These are phyloP conservation scores for Diadema setosum DNA, from an alignment of 35 echinoderm and acorn worm genomes.

Conservation along the genomic window DNA sequence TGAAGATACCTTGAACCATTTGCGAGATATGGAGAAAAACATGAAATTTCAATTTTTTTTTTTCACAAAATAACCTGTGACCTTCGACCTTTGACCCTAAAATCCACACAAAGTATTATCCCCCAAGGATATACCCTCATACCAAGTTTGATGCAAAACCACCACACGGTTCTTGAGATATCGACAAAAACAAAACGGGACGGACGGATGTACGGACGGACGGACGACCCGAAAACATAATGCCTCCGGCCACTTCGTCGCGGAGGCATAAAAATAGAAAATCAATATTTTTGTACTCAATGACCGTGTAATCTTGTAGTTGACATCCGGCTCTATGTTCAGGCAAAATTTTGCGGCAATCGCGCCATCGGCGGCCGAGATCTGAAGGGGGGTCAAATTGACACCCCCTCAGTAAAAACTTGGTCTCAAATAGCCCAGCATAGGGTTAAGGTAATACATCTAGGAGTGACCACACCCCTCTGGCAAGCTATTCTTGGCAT, in stretches of 20 bases:
- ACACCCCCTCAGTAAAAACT: no score
- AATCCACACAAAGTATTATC: background rate
- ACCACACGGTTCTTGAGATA: background rate
- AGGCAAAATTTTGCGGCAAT: no score
- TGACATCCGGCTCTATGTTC: no score
- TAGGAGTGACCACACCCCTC: background rate
- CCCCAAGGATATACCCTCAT: background rate
- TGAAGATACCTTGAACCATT: background rate
- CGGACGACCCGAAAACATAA: background rate
- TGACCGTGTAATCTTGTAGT: background rate
- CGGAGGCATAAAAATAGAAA: background rate
- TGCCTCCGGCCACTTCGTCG: background rate
- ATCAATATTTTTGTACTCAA: background rate
- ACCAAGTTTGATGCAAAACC: background rate
- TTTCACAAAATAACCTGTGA: background rate
- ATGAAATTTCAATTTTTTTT: background rate
- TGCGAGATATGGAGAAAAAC: background rate
- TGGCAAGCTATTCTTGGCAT: no score
- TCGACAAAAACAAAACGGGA: background rate
- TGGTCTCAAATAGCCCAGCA: background rate
- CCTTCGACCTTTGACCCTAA: background rate
- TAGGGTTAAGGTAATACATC: background rate
- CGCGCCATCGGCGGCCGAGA: no score
- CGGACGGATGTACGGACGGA: background rate
- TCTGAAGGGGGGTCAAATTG: no score